Percentiles rank a stretch among this genome's conserved stretches.
Conservation (phyloP, 2,797 vertebrate genomes). For the Pseudocheirus occidentalis region DNA sequence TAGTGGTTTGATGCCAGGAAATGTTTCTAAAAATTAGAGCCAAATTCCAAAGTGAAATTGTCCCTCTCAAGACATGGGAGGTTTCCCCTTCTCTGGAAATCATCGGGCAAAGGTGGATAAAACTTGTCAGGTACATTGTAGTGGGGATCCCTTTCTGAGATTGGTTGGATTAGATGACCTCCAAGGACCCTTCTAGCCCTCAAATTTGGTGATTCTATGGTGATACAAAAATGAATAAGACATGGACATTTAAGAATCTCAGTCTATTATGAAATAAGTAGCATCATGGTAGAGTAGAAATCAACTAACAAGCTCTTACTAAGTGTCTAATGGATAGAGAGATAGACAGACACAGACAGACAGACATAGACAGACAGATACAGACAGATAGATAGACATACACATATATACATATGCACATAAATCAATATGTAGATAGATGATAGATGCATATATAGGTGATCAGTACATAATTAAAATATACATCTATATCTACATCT, state of each 20-base stretch:
- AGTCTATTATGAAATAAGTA: not conserved
- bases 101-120: not conserved
- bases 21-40: not conserved
- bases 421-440: no score
- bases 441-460: no score
- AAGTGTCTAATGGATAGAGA: not conserved
- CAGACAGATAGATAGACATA: not conserved
- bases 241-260: not conserved
- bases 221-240: not conserved
- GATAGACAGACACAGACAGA: not conserved
- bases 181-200: not conserved
- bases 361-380: accelerated
- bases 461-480: not conserved
- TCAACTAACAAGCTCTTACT: not conserved
- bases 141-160: not conserved
- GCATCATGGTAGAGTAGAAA: not conserved
- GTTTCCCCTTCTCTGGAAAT: not conserved
- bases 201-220: not conserved
- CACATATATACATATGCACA: no score
- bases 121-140: not conserved
- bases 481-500: no score
- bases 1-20: not conserved
- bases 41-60: not conserved
- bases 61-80: not conserved
- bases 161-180: not conserved